Evolutionary conservation across 2,113 vertebrate species (phyloP), one percentile per base, ranked within the genome.

Genomic region (Emberiza fucata): DNA sequence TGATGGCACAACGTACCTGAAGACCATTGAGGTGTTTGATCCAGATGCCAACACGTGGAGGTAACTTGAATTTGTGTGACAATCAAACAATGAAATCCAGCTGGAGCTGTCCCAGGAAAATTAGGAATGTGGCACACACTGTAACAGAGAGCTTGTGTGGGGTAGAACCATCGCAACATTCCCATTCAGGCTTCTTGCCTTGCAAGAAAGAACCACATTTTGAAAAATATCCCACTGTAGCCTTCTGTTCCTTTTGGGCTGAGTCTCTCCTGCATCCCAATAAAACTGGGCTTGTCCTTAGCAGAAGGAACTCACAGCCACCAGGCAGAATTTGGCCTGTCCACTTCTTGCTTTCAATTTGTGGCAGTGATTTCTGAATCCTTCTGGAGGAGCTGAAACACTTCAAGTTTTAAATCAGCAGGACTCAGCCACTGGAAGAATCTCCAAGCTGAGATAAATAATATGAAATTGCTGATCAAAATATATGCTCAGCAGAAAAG

Each of bases 1-100:
- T 97, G 99, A 99, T 95, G 99, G 99, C 57, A 99, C 99, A 14
- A 99, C 99, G 0, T 99, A 99, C 96, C 98, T 99, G 90, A 99
- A 99, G 98, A 99, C 99, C 25, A 99, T 99, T 96, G 99, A 99
- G 97, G 99, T 99, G 53, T 99, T 99, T 84, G 99, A 99, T 94
- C 99, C 99, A 21, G 99, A 99, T 86, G 99, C 99, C 73, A 99
- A 99, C 95, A 99, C 99, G 0, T 99, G 99, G 99, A 99, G 99
- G 99, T 99, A 98, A 97, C 45, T 81, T 81, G 73, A 83, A 29
- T 64, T 60, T 63, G 29, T 77, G 50, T 61, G 54, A 35, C 11
- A n/a, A 1, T 44, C 42, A 11, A 40, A 23, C 22, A 42, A 45
- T 9, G 22, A 21, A 54, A 37, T 70, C 39, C 11, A 54, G 45